Conservation (phyloP, 2,797 vertebrate species). For the Monodelphis domestica region DNA sequence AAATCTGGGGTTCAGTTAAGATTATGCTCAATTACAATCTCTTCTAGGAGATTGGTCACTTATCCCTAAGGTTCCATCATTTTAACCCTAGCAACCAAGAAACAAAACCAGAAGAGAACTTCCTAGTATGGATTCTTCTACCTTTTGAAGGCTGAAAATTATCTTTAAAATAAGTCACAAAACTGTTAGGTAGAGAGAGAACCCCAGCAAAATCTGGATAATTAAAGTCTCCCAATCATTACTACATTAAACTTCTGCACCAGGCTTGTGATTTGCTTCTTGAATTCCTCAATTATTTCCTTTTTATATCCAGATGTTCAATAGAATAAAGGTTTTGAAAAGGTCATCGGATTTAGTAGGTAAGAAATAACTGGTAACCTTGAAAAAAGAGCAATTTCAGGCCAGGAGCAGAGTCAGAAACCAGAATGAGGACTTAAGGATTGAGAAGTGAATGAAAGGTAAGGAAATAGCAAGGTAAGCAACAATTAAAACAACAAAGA, state of each 20-base stretch:
- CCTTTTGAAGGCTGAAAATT: neutral
- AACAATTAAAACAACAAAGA: neutral
- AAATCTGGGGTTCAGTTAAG: neutral
- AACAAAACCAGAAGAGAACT: neutral
- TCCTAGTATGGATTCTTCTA: neutral
- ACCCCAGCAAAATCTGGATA: neutral
- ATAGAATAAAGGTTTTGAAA: neutral
- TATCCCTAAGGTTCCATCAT: neutral
- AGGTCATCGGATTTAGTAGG: neutral
- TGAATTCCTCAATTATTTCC: neutral
- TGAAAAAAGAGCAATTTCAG: neutral
- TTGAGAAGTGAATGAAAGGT: neutral
- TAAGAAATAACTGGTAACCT: neutral
- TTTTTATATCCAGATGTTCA: neutral
- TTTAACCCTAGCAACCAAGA: neutral
- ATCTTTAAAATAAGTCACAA: neutral
- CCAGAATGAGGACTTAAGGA: neutral
- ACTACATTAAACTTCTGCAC: neutral
- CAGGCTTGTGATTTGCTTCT: neutral
- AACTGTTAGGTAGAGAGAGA: neutral
- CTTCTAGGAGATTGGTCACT: neutral
- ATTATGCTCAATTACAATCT: neutral
- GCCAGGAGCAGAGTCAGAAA: neutral
- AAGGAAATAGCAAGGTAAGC: neutral
- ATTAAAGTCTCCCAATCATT: neutral